Conservation (phyloP, 2,888 invertebrate species). For the Caenorhabditis japonica region DNA sequence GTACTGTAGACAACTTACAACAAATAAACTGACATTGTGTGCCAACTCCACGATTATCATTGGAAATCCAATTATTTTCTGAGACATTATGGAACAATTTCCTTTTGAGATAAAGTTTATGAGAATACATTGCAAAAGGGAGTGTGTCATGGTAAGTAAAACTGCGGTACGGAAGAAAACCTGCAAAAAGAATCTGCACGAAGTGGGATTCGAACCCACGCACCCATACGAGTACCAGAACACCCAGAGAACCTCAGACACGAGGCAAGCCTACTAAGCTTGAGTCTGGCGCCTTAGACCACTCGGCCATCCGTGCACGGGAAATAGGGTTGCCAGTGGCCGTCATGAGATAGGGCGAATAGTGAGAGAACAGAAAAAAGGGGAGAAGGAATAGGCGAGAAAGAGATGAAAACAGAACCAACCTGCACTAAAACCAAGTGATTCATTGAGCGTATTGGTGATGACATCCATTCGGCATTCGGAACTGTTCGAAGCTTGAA, state of each 20-base stretch:
- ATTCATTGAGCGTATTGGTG: constrained; percentile 43
- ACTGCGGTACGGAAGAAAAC: constrained; percentile 36
- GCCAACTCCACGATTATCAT: constrained; percentile 30
- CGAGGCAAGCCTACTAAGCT: constrained; percentile 61
- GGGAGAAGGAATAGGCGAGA: not conserved
- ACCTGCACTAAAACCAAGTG: constrained; percentile 43
- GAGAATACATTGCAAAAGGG: constrained; percentile 44
- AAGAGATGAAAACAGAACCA: not conserved
- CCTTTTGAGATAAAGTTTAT: constrained; percentile 30
- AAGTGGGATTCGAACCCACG: constrained; percentile 69
- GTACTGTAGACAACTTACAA: constrained; percentile 30
- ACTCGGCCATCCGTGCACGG: constrained; percentile 75
- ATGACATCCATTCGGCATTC: constrained; percentile 38
- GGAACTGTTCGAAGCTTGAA: constrained; percentile 36
- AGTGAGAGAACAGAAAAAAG: not conserved
- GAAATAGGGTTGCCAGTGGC: not conserved
- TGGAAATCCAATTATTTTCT: constrained; percentile 35
- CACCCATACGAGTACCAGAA: constrained; percentile 70
- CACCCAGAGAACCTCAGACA: constrained; percentile 55
- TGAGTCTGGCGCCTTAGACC: constrained; percentile 79
- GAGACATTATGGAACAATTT: constrained; percentile 8
- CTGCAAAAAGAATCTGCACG: constrained; percentile 40
- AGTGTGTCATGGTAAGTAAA: constrained; percentile 38
- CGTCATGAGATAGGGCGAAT: not conserved
- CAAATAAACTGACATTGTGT: constrained; percentile 30